phyloP scores from a whole-genome alignment of 2,113 vertebrate genomes.

The Pogonocichla stellata region DNA sequence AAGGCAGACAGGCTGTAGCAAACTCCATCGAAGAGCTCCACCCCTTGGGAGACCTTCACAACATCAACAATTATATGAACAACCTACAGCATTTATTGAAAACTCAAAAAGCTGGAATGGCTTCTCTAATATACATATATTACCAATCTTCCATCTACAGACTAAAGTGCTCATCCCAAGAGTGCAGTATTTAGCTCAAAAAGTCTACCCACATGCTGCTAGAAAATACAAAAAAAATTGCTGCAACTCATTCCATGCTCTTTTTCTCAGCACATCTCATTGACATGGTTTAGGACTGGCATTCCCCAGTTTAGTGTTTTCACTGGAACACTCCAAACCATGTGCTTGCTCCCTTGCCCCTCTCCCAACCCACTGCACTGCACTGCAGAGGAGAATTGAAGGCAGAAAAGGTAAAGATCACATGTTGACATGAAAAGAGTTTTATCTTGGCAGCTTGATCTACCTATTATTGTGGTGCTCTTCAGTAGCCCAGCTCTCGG shows the following conservation, averaged over 20 bases:
- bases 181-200: neutral
- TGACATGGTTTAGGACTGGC: neutral
- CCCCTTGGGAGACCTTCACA: neutral
- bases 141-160: neutral
- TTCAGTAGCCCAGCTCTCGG: neutral
- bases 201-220: neutral
- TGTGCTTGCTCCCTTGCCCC: neutral
- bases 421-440: neutral
- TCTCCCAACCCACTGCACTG: too few species aligned
- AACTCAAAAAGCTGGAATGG: neutral
- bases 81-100: neutral
- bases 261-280: neutral
- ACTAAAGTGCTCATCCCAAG: neutral
- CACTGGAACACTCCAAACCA: neutral
- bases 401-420: neutral
- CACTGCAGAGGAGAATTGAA: neutral
- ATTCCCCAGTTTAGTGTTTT: neutral
- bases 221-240: neutral
- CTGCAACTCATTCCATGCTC: neutral
- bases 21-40: neutral
- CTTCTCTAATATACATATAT: neutral
- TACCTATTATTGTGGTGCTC: neutral
- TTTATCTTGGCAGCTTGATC: neutral
- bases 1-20: neutral
- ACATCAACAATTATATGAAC: neutral